Evolutionary conservation across 2,888 invertebrate genomes (phyloP), one percentile per base, ranked within the genome.

Genomic region (Brenthis daphne): DNA sequence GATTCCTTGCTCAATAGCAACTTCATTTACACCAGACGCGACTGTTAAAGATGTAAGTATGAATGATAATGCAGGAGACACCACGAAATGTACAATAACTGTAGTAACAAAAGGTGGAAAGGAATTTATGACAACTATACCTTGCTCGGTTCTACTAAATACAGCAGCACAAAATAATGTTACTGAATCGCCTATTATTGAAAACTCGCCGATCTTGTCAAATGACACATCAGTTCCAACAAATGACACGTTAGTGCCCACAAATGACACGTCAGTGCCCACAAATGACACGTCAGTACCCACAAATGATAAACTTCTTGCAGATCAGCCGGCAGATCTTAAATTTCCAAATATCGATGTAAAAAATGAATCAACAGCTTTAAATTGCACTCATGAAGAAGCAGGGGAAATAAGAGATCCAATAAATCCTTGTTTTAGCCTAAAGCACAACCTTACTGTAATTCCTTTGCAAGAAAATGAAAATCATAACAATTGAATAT

Each of bases 1-100:
- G 3, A 93, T 93, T 77, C 93, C 93, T 12, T 93, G 93, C 78
- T 85, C 92, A 29, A 93, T 93, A 24, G 93, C 93, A 58, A 90
- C 93, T 33, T 93, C 93, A 1, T 93, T 93, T 76, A 85, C 88
- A 8, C 92, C 92, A 6, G 88, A 93, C 47, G 87, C 91, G 55
- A 85, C 90, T 71, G 83, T 90, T 6, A 90, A 92, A 76, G 85
- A 88, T 53, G 75, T 82, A 11, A 79, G 81, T 67, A 74, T 76
- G 56, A 79, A 78, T 54, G 80, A 84, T 53, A 83, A 82, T 67
- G 73, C 81, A 47, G 78, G 80, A 6, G 89, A 91, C 73, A 86
- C 82, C 58, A 92, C 92, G 2, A 91, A 91, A 79, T 93, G 93
- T 76, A 92, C 82, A 2, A 84, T 93, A 29, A 88, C 90, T 13